Evolutionary conservation across 1,140 invertebrate genomes (phyloP), one percentile per base, ranked within the genome.

Genomic region (Drosophila biarmipes): DNA sequence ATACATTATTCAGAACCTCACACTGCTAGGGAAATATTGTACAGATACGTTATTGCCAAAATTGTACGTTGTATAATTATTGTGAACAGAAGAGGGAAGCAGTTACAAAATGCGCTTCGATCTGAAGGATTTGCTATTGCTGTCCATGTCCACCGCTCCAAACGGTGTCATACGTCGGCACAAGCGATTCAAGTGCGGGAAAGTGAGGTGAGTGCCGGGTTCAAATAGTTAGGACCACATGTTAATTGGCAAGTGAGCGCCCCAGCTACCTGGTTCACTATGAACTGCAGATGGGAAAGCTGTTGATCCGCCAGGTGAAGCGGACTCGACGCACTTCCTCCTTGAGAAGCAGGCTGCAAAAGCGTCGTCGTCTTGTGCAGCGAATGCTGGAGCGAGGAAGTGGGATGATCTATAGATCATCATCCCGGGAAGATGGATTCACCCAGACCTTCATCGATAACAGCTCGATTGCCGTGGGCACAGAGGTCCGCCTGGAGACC

Each of bases 231-330:
- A 3, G 19, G 0, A 12, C 35, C 14, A 19, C 10, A 15, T 2
- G n/a, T 11, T 2, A 14, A 21, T 3, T n/a, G n/a, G n/a, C 17
- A 58, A 19, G 43, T 29, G 2, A 4, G 7, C 17, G 5, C 17
- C 3, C 1, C 4, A 86, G 81, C 21, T 78, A 58, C 12, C 7
- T 67, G 10, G 12, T 86, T 12, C 73, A 59, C n/a, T 89, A 57
- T 31, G 51, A 54, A 7, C 34, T 86, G 46, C 45, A 42, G 6
- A 29, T 42, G 0, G 68, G 56, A 1, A 10, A 53, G 4, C 48
- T 86, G 29, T 42, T 40, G n/a, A 59, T 87, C 21, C 10, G 34
- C 0, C 61, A 61, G 6, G 14, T 61, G 7, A 67, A 46, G 12
- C 35, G 27, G 14, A 24, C 15, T 0, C 14, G 43, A 15, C 2